These are phyloP conservation scores for Agrilus biguttatus DNA, from an alignment of 2,888 invertebrate genomes.

Conservation along the genomic window DNA sequence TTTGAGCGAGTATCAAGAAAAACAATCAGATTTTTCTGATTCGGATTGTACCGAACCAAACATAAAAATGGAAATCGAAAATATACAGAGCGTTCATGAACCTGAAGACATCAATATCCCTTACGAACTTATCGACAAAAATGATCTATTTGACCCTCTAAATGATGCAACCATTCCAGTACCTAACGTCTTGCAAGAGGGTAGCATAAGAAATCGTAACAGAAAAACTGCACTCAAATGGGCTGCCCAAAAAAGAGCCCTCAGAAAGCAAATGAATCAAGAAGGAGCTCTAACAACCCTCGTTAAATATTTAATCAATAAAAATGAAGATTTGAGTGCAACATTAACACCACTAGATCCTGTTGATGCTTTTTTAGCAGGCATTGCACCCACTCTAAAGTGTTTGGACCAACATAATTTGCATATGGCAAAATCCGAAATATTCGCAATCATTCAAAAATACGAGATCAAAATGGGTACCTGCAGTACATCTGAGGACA, in stretches of 20 bases:
- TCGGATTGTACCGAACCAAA: too few species aligned
- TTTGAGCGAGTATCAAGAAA: neutral
- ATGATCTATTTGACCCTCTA: too few species aligned
- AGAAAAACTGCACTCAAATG: neutral
- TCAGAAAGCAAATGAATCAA: neutral
- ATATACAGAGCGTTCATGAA: too few species aligned
- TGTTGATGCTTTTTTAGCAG: constrained; percentile 10
- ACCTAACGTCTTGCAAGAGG: too few species aligned
- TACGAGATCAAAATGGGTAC: constrained; percentile 7
- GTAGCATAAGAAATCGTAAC: neutral
- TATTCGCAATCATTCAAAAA: constrained; percentile 10
- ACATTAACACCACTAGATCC: constrained; percentile 3
- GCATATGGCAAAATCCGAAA: constrained; percentile 11
- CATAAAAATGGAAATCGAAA: too few species aligned
- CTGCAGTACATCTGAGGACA: too few species aligned
- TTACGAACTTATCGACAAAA: too few species aligned
- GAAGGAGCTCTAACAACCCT: neutral
- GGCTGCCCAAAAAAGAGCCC: neutral
- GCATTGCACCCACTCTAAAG: constrained; percentile 10
- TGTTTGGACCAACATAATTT: constrained; percentile 8
- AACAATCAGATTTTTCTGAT: neutral
- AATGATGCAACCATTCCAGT: too few species aligned
- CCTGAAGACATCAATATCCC: too few species aligned
- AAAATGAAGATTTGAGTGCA: constrained; percentile 1
- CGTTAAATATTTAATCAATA: constrained; percentile 4